Conservation (phyloP, 2,797 vertebrate species). For the Mormyrops boulengeri region DNA sequence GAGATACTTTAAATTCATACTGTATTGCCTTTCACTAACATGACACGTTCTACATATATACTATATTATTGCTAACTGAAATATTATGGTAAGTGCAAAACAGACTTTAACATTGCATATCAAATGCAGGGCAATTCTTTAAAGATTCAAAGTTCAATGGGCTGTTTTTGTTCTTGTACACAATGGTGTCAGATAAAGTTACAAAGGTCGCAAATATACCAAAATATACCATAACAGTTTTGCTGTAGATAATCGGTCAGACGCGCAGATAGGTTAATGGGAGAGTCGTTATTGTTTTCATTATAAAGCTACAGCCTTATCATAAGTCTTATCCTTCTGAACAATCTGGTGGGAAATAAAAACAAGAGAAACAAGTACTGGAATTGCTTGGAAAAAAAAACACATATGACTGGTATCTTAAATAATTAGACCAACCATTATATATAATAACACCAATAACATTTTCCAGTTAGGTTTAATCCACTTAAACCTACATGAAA, state of each 20-base stretch:
- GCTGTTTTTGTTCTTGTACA: conserved; percentile 24
- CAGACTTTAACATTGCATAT: conserved; percentile 57
- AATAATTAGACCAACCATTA: background rate
- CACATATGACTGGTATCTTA: background rate
- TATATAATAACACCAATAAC: background rate
- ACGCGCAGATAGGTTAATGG: conserved; percentile 31
- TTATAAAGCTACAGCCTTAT: conserved; percentile 45
- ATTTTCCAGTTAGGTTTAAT: background rate
- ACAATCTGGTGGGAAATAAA: conserved; percentile 53
- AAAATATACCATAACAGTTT: background rate
- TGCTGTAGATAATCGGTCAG: conserved; percentile 46
- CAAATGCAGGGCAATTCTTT: conserved; percentile 56
- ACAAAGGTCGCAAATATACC: background rate
- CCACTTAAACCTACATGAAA: background rate
- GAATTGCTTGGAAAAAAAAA: background rate
- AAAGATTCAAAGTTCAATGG: conserved; percentile 51
- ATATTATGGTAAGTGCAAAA: conserved; percentile 49
- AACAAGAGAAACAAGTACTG: conserved; percentile 32
- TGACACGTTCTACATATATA: background rate
- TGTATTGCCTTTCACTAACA: background rate
- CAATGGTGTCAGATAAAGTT: conserved; percentile 23
- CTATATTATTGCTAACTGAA: background rate
- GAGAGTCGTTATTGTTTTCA: conserved; percentile 44
- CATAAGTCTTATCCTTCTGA: conserved; percentile 46
- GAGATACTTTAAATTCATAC: background rate